Evolutionary conservation across 1,140 invertebrate species (phyloP).

Genomic region (Lepidurus couesii): DNA sequence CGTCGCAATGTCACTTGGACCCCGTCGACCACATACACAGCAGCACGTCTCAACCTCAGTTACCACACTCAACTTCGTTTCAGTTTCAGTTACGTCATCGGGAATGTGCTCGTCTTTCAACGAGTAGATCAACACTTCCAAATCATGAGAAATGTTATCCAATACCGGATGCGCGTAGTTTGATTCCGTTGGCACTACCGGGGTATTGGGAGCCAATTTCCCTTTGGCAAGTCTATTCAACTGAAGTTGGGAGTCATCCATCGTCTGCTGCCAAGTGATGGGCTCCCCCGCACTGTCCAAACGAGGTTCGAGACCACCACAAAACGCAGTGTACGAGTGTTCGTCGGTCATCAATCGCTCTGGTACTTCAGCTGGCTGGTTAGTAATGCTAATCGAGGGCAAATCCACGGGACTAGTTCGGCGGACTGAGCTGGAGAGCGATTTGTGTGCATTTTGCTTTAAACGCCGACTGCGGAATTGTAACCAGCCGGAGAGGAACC

Average conservation of each 20-base stretch:
- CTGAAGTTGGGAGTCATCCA: background rate
- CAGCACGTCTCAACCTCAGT: background rate
- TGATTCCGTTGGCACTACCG: background rate
- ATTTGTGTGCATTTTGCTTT: background rate
- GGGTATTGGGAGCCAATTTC: background rate
- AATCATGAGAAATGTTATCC: background rate
- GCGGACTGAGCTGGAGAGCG: background rate
- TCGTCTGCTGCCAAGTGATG: background rate
- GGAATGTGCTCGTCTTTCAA: background rate
- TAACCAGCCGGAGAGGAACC: conserved; percentile 20
- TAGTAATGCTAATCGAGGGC: background rate
- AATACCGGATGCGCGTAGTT: background rate
- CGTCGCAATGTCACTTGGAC: background rate
- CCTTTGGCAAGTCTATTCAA: too few species aligned
- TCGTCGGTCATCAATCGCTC: conserved; percentile 13
- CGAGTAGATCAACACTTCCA: background rate
- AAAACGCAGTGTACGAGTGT: conserved; percentile 3
- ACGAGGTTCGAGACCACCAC: conserved; percentile 4
- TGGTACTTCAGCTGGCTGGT: background rate
- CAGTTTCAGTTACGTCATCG: background rate
- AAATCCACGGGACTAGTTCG: conserved; percentile 18
- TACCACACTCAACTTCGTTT: background rate
- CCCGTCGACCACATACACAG: background rate
- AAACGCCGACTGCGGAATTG: background rate
- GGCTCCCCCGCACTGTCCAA: conserved; percentile 1